Evolutionary conservation across 2,113 vertebrate species (phyloP).

Genomic region (Amphilophus citrinellus): DNA sequence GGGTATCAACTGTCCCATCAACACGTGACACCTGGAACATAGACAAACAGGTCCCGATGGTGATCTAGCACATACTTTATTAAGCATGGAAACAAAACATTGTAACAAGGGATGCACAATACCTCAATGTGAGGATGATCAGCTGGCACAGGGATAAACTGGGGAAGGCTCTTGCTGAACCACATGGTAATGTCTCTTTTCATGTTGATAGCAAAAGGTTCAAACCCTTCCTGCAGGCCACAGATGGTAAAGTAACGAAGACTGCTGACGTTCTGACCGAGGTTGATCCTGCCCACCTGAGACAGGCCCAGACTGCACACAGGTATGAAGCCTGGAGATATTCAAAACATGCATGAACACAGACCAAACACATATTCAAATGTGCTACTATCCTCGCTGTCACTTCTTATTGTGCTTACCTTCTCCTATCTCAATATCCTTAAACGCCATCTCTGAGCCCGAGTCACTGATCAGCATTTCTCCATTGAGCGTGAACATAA

Average conservation of each 20-base stretch:
- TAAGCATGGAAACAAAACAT: neutral
- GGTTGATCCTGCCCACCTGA: constrained; percentile 89
- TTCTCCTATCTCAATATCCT: constrained; percentile 84
- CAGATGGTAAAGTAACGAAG: constrained; percentile 93
- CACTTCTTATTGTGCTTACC: constrained; percentile 57
- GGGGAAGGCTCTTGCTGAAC: constrained; percentile 96
- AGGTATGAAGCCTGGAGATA: constrained; percentile 83
- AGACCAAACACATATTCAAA: neutral
- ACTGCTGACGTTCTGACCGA: constrained; percentile 93
- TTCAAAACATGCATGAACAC: constrained; percentile 1
- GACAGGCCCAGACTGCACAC: constrained; percentile 91
- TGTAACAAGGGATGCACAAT: neutral
- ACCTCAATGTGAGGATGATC: constrained; percentile 93
- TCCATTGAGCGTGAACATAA: constrained; percentile 94
- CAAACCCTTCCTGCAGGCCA: constrained; percentile 95
- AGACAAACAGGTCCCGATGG: neutral
- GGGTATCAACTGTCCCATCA: constrained; percentile 90
- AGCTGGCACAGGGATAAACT: constrained; percentile 82
- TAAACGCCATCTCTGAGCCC: constrained; percentile 89
- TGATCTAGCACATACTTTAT: neutral
- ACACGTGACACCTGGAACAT: constrained; percentile 85
- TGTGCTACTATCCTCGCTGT: neutral
- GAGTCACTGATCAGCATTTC: constrained; percentile 95
- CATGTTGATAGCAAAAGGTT: constrained; percentile 95
- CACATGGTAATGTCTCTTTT: constrained; percentile 93